phyloP scores from a whole-genome alignment of 2,888 invertebrate species.

The Xestia c-nigrum region DNA sequence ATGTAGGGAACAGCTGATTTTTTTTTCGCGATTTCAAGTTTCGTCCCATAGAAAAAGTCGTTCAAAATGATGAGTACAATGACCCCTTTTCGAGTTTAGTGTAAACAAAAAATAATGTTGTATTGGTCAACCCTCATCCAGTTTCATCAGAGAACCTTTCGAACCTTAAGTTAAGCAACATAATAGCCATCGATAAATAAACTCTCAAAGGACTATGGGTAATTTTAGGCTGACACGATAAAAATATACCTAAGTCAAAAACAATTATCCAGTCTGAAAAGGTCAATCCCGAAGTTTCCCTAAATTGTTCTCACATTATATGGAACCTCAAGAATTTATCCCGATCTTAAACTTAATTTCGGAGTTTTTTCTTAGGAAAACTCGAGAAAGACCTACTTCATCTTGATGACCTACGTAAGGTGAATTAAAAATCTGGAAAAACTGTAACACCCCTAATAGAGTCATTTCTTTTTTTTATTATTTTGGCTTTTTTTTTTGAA shows the following conservation, averaged over 20 bases:
- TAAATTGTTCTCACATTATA: slow-evolving; percentile 13
- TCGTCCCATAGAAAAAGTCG: too few species aligned
- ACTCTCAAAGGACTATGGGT: background rate
- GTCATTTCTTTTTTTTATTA: background rate
- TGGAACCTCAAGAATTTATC: slow-evolving; percentile 11
- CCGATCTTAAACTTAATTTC: background rate
- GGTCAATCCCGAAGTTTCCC: slow-evolving; percentile 10
- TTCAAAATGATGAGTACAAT: too few species aligned
- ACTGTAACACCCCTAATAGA: background rate
- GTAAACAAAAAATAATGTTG: too few species aligned
- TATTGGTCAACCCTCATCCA: too few species aligned
- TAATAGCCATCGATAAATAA: background rate
- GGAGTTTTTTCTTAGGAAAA: slow-evolving; percentile 7
- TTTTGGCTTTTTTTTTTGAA: too few species aligned
- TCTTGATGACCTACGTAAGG: slow-evolving; percentile 2
- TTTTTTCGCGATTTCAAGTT: too few species aligned
- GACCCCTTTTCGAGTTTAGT: too few species aligned
- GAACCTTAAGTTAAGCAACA: background rate
- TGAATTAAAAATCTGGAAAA: background rate
- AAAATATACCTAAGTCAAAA: background rate
- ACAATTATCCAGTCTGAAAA: slow-evolving; percentile 6
- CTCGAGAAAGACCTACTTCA: background rate
- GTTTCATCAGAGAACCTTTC: background rate
- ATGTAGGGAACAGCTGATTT: too few species aligned
- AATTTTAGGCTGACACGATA: background rate